Evolutionary conservation across 2,797 vertebrate species (phyloP), one percentile per base, ranked within the genome.

Genomic region (Prunella strophiata): DNA sequence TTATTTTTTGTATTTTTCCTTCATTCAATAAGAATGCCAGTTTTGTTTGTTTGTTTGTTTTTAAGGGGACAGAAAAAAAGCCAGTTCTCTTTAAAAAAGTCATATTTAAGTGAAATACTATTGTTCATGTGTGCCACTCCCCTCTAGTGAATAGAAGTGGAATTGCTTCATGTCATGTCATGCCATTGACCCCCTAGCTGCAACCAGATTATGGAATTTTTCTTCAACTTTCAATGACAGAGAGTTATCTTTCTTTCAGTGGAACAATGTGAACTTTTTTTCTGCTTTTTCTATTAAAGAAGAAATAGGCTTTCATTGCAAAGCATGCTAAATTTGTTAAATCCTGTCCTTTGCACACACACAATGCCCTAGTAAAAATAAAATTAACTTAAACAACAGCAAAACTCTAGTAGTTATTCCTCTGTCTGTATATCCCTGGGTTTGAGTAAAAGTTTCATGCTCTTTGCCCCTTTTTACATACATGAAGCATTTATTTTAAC

Each of bases 61-160:
- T 89, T 52, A 65, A 43, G 27, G 22, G 45, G 4, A 47, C 5
- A 47, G 43, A n/a, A 34, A 34, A 34, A 34, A 34, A 34, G 34
- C 34, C 34, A 7, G 34, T 34, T 34, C 34, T 34, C 34, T 34
- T 34, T 34, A 34, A 34, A 34, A 34, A 34, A 34, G 8, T 34
- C 34, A 0, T 38, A 32, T 38, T 55, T 21, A 47, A 59, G 11
- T 66, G 48, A 79, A 78, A 73, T 58, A 9, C 27, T 51, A 14
- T 59, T 76, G 36, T 67, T 88, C 38, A 13, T 72, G 70, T 77
- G 36, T 85, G 79, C 58, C 47, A 85, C 88, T 93, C 36, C 94
- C 95, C 80, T 89, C 95, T 96, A 91, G 92, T 85, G 96, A 85
- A 83, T 40, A 62, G 22, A 95, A 87, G 29, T 65, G 85, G 94